phyloP scores from a whole-genome alignment of 2,888 invertebrate species.

The Zaprionus bogoriensis region DNA sequence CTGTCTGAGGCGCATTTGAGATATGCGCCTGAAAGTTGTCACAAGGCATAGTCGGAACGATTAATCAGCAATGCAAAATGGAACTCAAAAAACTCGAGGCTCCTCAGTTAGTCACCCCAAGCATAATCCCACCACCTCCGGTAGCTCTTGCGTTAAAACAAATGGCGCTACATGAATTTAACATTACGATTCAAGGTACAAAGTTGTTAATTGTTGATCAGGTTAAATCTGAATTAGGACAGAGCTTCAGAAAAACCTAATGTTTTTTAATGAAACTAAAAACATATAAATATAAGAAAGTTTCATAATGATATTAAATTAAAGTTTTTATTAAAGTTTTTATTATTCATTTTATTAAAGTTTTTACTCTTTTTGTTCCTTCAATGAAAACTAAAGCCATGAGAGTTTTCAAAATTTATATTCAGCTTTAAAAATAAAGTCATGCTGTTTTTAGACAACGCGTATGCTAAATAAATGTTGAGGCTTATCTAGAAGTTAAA shows the following conservation, averaged over 20 bases:
- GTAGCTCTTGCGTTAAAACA: conserved; percentile 59
- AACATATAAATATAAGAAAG: too few relatives aligned
- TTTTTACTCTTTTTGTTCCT: too few relatives aligned
- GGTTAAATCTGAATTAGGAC: not conserved
- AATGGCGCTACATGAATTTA: conserved; percentile 74
- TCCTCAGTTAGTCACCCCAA: conserved; percentile 5
- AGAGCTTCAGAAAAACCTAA: not conserved
- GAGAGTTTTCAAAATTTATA: too few relatives aligned
- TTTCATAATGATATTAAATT: too few relatives aligned
- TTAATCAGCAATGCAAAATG: conserved; percentile 65
- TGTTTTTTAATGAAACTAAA: not conserved
- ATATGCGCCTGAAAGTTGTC: conserved; percentile 56
- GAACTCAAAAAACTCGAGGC: conserved; percentile 62
- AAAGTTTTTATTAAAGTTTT: too few relatives aligned
- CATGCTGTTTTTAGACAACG: too few relatives aligned
- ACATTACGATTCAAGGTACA: conserved; percentile 59
- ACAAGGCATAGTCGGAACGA: conserved; percentile 58
- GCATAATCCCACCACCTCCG: conserved; percentile 1
- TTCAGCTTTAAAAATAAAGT: too few relatives aligned
- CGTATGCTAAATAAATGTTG: too few relatives aligned
- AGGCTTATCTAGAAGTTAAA: too few relatives aligned
- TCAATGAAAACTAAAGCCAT: too few relatives aligned
- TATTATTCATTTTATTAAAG: too few relatives aligned
- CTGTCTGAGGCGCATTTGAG: conserved; percentile 37
- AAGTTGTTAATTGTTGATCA: not conserved